These are phyloP conservation scores for Euwallacea fornicatus DNA, from an alignment of 1,140 invertebrate species.

Conservation along the genomic window DNA sequence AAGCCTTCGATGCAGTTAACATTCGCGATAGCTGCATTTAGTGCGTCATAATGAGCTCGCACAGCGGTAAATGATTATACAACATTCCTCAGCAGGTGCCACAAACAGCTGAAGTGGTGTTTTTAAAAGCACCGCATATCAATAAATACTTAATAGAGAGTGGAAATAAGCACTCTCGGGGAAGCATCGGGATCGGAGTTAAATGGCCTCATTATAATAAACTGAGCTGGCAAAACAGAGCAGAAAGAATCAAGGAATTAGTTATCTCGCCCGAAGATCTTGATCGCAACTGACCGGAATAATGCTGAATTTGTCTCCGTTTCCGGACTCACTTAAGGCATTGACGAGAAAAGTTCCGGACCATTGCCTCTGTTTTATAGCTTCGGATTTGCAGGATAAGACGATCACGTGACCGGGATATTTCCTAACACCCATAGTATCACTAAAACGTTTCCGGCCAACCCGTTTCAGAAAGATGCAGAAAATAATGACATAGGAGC, in stretches of 20 bases:
- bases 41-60: neutral
- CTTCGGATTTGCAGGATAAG: constrained; percentile 24
- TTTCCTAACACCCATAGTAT: constrained; percentile 7
- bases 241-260: constrained; percentile 31
- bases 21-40: neutral
- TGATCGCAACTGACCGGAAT: constrained; percentile 32
- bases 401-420: constrained; percentile 22
- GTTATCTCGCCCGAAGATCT: constrained; percentile 23
- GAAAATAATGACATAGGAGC: too few species aligned
- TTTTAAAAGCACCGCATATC: too few species aligned
- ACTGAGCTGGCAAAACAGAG: constrained; percentile 23
- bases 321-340: constrained; percentile 29
- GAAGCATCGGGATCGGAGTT: neutral
- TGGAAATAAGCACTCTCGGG: neutral
- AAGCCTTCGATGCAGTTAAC: neutral
- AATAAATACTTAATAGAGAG: too few species aligned
- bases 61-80: constrained; percentile 2
- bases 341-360: constrained; percentile 35
- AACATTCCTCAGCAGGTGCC: neutral
- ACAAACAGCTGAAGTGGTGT: too few species aligned
- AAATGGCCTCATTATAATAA: constrained; percentile 25
- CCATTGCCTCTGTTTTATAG: constrained; percentile 36
- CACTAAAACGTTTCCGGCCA: constrained; percentile 8
- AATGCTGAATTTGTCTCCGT: constrained; percentile 36
- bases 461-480: neutral